Conservation (phyloP, 2,888 invertebrate species). For the Phortica magna region DNA sequence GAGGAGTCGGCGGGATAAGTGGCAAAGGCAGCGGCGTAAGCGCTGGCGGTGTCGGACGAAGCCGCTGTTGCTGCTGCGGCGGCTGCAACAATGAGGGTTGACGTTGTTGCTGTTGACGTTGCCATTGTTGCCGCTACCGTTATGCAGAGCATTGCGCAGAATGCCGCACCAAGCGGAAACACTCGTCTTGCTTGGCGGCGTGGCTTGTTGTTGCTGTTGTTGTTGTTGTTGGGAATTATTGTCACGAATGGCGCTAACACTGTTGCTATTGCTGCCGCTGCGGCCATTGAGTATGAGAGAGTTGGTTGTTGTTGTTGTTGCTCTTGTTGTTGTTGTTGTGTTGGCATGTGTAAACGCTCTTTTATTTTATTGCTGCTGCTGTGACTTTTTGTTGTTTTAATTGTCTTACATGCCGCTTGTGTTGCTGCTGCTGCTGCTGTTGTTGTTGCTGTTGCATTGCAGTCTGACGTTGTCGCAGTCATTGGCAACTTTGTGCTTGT, state of each 20-base stretch:
- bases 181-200: neutral
- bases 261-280: conserved; percentile 40
- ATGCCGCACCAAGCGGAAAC: conserved; percentile 16
- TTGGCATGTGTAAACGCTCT: conserved; percentile 8
- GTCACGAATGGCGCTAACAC: conserved; percentile 45
- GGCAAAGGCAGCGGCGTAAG: conserved; percentile 15
- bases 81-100: conserved; percentile 37
- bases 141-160: conserved; percentile 46
- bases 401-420: conserved; percentile 56
- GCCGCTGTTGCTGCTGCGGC: conserved; percentile 47
- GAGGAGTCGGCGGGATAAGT: no score
- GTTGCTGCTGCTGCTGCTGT: conserved; percentile 40
- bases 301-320: conserved; percentile 22
- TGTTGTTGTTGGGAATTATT: conserved; percentile 26
- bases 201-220: conserved; percentile 17
- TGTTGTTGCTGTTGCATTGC: conserved; percentile 39
- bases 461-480: conserved; percentile 33
- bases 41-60: conserved; percentile 45
- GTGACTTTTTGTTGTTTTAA: conserved; percentile 48
- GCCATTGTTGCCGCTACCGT: conserved; percentile 44
- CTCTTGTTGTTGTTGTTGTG: conserved; percentile 38
- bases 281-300: conserved; percentile 20
- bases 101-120: conserved; percentile 41
- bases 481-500: conserved; percentile 46
- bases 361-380: conserved; percentile 32